phyloP scores from a whole-genome alignment of 2,113 vertebrate species.

The Coturnix japonica region DNA sequence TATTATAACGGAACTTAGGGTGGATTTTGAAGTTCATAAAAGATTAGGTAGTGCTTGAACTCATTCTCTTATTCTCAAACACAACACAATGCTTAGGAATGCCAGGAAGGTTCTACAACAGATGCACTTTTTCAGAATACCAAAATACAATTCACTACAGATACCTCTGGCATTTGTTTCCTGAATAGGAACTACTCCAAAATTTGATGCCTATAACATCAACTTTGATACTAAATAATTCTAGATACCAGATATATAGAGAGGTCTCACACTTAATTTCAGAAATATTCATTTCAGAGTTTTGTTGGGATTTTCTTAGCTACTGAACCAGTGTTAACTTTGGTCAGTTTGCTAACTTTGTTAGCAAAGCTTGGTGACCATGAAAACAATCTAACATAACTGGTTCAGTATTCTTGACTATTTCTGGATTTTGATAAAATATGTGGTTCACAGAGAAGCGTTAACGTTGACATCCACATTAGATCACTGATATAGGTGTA shows the following conservation, averaged over 20 bases:
- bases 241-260: background rate
- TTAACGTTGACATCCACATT: background rate
- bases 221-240: background rate
- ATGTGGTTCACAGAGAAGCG: background rate
- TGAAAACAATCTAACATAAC: background rate
- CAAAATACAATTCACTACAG: background rate
- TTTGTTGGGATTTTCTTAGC: background rate
- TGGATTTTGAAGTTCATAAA: background rate
- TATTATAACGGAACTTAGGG: background rate
- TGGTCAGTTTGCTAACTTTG: too few species aligned
- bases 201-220: background rate
- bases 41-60: background rate
- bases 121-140: constrained; percentile 23
- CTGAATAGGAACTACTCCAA: background rate
- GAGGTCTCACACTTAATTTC: background rate
- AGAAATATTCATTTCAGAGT: background rate
- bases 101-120: background rate
- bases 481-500: background rate
- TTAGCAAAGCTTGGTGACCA: background rate
- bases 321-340: background rate
- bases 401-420: background rate
- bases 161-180: background rate
- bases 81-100: constrained; percentile 19
- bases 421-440: background rate
- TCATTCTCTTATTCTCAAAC: background rate